These are phyloP conservation scores for Coenonympha glycerion DNA, from an alignment of 2,888 invertebrate genomes.

Conservation along the genomic window DNA sequence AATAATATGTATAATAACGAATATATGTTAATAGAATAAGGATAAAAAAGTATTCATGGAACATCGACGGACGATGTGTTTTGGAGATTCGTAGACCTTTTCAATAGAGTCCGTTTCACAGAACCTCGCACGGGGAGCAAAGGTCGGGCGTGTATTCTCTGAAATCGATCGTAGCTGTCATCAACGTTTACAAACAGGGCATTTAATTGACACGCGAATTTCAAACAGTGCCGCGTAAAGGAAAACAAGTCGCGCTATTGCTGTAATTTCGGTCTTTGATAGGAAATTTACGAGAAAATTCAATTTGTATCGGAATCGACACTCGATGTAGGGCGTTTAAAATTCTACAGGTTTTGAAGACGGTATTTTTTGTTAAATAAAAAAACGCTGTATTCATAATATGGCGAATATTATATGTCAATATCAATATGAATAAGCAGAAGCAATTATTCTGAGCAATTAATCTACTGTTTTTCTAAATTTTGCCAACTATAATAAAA, in stretches of 20 bases:
- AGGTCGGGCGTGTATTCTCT: constrained; percentile 49
- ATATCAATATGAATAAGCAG: too few relatives aligned
- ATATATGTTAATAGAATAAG: too few relatives aligned
- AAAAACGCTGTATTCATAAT: too few relatives aligned
- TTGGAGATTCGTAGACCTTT: not conserved
- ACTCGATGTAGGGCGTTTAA: not conserved
- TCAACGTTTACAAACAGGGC: constrained; percentile 62
- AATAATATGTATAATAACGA: too few relatives aligned
- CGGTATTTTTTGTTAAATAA: too few relatives aligned
- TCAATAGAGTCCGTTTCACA: constrained; percentile 20
- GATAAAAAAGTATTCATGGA: too few relatives aligned
- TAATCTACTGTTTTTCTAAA: too few relatives aligned
- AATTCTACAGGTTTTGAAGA: not conserved
- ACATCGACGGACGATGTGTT: not conserved
- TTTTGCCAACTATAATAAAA: not conserved
- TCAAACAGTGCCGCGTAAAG: constrained; percentile 56
- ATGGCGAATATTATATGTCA: too few relatives aligned
- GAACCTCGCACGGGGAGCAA: constrained; percentile 16
- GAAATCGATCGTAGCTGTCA: constrained; percentile 54
- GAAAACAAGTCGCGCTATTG: constrained; percentile 47
- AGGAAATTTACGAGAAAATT: constrained; percentile 11
- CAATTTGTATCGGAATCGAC: constrained; percentile 6
- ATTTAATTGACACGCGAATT: constrained; percentile 67
- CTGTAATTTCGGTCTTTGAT: constrained; percentile 26
- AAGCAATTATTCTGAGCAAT: too few relatives aligned